Evolutionary conservation across 2,113 vertebrate species (phyloP).

Genomic region (Mellivora capensis): DNA sequence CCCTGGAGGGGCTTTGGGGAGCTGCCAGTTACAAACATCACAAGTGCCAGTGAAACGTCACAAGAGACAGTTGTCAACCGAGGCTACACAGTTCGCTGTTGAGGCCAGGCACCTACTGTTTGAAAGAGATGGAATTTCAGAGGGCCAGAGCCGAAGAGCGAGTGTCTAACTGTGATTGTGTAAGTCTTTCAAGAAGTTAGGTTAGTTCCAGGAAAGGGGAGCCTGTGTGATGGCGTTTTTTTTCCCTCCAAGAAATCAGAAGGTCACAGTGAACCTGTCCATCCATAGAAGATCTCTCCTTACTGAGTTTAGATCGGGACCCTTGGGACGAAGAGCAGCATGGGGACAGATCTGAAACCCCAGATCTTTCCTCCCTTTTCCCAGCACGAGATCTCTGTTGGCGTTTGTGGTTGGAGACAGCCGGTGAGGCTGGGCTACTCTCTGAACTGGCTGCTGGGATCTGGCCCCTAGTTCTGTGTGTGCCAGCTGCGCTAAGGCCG

Average conservation of each 20-base stretch:
- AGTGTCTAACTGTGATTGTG: not conserved
- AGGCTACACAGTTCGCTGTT: not conserved
- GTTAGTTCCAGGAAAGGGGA: not conserved
- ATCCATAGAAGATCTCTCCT: not conserved
- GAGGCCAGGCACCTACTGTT: not conserved
- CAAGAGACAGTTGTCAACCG: not conserved
- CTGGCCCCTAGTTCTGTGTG: fast-evolving
- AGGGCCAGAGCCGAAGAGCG: not conserved
- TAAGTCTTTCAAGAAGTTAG: not conserved
- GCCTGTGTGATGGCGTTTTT: not conserved
- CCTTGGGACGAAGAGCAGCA: too few species aligned
- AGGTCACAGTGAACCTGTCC: not conserved
- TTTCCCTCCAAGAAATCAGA: not conserved
- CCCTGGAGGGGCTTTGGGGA: not conserved
- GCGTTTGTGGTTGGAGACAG: not conserved
- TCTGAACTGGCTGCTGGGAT: fast-evolving
- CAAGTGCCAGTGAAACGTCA: not conserved
- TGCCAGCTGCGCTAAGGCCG: not conserved
- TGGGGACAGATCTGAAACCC: not conserved
- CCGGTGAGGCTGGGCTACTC: too few species aligned
- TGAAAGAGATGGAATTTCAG: not conserved
- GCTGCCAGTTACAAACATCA: not conserved
- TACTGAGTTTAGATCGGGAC: not conserved
- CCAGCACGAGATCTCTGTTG: not conserved
- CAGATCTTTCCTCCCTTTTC: not conserved